Base-by-base conservation (phyloP, 2,888 invertebrate species). In the Amaurobius ferox region DNA sequence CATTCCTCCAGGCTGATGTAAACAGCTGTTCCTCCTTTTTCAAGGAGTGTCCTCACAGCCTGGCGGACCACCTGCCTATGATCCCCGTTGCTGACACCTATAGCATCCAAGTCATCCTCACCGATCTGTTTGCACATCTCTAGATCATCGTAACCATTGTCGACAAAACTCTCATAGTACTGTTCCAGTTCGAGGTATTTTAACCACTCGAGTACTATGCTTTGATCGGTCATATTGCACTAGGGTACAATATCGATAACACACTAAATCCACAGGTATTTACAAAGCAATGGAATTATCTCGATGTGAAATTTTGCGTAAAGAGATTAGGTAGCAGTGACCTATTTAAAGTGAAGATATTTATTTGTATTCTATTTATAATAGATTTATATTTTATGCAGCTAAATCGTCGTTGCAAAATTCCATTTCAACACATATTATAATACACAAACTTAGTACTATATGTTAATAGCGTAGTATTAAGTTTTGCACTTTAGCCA, bases 61-160 rank as follows among this genome's bases (percentile, higher is more conserved):
- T 96, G 95, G 90, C 97, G 92, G 89, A 98, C 92, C 89, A 95
- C 93, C 89, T 94, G 94, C 28, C 97, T 94, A 92, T 98, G 97
- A 88, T 94, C 93, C 88, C 95, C 95, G 92, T 96, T 96, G 89
- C 96, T 94, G 79, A 98, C 97, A 86, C 97, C 97, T 91, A 98
- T 98, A 72, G 97, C 98, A 92, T 98, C 97, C 92, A 98, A 93
- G 93, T 98, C 98, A 87, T 97, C 97, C 92, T 97, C 97, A 76
- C 97, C 97, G 91, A 98, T 97, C 93, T 97, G 97, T 92, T 97
- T 98, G 93, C 98, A 98, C 91, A 98, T 97, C 93, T 97, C 97
- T 92, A 98, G 93, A 92, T 98, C 97, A 92, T 98, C 98, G 92
- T 98, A 98, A 89, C 97, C 98, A 92, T 98, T 98, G 93, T 98